Evolutionary conservation across 2,113 vertebrate genomes (phyloP).

Genomic region (Microtus montanus): DNA sequence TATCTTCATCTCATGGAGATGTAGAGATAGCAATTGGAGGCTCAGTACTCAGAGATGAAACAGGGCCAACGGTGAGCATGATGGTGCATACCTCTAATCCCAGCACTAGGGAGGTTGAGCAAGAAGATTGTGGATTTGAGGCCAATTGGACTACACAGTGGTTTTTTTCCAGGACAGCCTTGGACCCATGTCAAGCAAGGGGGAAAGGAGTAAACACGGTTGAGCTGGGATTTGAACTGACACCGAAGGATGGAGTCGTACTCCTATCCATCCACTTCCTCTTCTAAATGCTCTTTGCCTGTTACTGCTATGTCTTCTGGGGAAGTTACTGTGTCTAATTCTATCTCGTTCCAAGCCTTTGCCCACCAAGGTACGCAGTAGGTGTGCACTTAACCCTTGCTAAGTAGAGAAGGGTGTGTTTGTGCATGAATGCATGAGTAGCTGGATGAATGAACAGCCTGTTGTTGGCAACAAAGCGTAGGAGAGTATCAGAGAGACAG

Average conservation of each 20-base stretch:
- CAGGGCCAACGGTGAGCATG: background rate
- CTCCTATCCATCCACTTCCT: background rate
- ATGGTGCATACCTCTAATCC: background rate
- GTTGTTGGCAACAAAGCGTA: background rate
- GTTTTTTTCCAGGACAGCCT: background rate
- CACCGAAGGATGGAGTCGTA: background rate
- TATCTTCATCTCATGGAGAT: background rate
- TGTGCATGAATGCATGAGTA: background rate
- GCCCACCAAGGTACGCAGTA: slow-evolving; percentile 23
- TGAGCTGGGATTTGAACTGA: background rate
- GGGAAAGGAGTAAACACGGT: background rate
- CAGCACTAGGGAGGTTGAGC: background rate
- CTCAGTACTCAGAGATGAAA: background rate
- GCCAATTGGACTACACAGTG: background rate
- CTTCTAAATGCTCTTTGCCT: background rate
- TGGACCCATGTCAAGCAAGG: background rate
- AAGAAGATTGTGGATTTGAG: background rate
- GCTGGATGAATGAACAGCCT: background rate
- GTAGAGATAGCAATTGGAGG: background rate
- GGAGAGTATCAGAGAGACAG: slow-evolving; percentile 59
- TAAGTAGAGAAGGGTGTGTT: background rate
- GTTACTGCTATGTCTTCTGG: background rate
- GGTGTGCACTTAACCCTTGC: slow-evolving; percentile 13
- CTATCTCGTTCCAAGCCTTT: background rate
- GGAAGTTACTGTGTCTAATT: background rate